Percentiles rank a stretch among this genome's conserved stretches.
phyloP scores from a whole-genome alignment of 1,140 invertebrate genomes.

The Polypedilum vanderplanki region DNA sequence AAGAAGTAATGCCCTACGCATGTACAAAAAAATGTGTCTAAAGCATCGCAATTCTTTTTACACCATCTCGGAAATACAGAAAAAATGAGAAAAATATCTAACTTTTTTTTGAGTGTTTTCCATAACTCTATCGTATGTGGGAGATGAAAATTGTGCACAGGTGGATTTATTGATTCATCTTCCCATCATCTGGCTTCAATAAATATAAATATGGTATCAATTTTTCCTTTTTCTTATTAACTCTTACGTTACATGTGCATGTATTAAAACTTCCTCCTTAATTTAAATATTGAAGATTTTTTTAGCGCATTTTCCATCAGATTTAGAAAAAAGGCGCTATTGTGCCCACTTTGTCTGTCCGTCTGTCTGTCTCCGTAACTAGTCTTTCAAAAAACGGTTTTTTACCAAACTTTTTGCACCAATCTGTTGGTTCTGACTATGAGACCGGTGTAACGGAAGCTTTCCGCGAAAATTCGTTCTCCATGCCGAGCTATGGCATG shows the following conservation, averaged over 20 bases:
- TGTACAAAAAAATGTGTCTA: background rate
- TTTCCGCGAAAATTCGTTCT: too few relatives aligned
- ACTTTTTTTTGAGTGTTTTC: background rate
- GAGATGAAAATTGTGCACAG: background rate
- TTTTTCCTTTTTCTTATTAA: background rate
- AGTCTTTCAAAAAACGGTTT: too few relatives aligned
- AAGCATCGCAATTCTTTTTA: background rate
- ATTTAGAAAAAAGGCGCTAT: too few relatives aligned
- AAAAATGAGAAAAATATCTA: background rate
- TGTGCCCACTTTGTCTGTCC: too few relatives aligned
- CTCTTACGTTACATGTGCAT: background rate
- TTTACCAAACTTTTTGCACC: too few relatives aligned
- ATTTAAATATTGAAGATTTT: too few relatives aligned
- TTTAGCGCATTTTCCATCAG: too few relatives aligned
- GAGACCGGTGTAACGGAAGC: too few relatives aligned
- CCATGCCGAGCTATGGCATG: too few relatives aligned
- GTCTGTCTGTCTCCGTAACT: too few relatives aligned
- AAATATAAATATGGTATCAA: background rate
- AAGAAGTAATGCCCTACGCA: background rate
- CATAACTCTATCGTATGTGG: background rate
- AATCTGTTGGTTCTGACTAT: too few relatives aligned
- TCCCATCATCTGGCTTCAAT: background rate
- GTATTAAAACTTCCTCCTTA: too few relatives aligned
- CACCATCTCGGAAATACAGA: background rate
- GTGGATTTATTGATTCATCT: conserved; percentile 13